Evolutionary conservation across 2,113 vertebrate species (phyloP), one percentile per base, ranked within the genome.

Genomic region (Prunella fulvescens): DNA sequence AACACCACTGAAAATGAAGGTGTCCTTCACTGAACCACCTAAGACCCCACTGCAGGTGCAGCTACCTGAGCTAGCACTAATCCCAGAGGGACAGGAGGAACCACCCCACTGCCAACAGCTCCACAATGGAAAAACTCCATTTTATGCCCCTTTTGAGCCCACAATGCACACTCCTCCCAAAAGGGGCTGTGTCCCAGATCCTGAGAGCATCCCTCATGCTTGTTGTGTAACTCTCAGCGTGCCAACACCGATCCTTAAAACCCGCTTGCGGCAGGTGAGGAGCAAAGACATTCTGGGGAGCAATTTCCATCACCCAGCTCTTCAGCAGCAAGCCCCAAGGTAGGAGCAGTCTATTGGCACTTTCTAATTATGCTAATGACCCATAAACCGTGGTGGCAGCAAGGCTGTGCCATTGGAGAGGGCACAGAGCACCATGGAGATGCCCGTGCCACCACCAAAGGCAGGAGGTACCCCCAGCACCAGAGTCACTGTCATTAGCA

Each of bases 261-360:
- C 58, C 81, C 4, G 65, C 91, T 66, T 9, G 57, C 3, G 28
- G 91, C 81, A 65, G 62, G 87, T 50, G 62, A 69, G 62, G 50
- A 48, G 65, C 11, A 92, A 76, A 89, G 70, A 79, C 58, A n/a
- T 84, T 87, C 60, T 62, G 45, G 26, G 87, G 66, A 57, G 70
- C 29, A 57, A 87, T 92, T 92, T 40, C 62, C 69, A 84, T 85
- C 91, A 48, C 50, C 62, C 78, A 57, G 70, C 69, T 92, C 91
- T 90, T 72, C 93, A 95, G 74, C 73, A 92, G 83, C 91, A 44
- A 92, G 91, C 89, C 94, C 82, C 92, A 92, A 94, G 94, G 93
- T 72, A 66, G 83, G 37, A 94, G 66, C 39, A 51, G 70, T 54
- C 91, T 67, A 91, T 3, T 60, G 73, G 45, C 29, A 18, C 79